Base-by-base conservation (phyloP, 64 coral and sea anemone genomes). In the Porites australiensis region DNA sequence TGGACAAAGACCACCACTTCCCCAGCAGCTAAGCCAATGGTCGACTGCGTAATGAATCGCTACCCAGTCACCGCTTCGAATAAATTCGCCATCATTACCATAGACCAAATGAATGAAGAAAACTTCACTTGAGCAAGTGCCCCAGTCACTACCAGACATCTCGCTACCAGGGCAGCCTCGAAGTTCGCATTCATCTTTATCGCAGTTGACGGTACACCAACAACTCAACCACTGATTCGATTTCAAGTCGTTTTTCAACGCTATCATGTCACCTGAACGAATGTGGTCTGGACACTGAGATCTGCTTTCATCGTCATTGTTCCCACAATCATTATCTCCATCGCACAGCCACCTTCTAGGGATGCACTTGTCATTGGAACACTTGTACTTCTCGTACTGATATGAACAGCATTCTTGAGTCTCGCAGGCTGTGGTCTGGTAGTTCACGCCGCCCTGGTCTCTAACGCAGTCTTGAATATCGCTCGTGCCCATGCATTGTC, bases 141-240 rank as follows among this genome's bases (percentile, higher is more conserved):
- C 57, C 76, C 76, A 79, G 16, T 79, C 76, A 14, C 50, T 79
- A 5, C 76, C 76, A 1, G 51, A 23, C 76, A 79, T 79, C 16
- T 79, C 45, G 16, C 50, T 79, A 8, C 76, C 76, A 79, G 76
- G 76, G 23, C 76, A 79, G 2, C 76, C 50, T 79, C 76, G 76
- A 79, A 79, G 76, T 21, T 79, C 23, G 76, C 76, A 79, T 16
- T n/a, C 50, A 79, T 79, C 76, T 10, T 23, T n/a, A 57, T 45
- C 76, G 49, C 76, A 79, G 76, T 79, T 79, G 50, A 79, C 76
- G 58, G 76, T 79, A n/a, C 76, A 79, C 55, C 58, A 79, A 79
- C 76, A 79, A n/a, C 76, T 59, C 76, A 79, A 55, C 76, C 76
- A 79, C 16, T 79, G 14, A 79, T 58, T 79, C 1, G 16, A 21